Conservation (phyloP, 2,113 vertebrate species). For the Pardalotus punctatus region DNA sequence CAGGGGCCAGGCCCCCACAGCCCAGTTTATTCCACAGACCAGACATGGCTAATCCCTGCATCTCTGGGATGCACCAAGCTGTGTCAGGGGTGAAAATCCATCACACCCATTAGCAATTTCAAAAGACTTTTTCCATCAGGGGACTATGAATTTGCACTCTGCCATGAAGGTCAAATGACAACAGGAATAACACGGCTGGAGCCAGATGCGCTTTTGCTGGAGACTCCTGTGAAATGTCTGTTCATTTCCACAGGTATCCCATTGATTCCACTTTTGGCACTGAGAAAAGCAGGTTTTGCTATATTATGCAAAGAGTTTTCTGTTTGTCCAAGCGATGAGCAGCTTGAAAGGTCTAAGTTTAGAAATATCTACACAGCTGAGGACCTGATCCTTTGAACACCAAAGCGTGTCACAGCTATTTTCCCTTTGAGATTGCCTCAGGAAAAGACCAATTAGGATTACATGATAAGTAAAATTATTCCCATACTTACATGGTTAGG, state of each 20-base stretch:
- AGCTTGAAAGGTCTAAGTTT: not conserved
- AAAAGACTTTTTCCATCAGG: not conserved
- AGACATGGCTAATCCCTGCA: not conserved
- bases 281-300: not conserved
- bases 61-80: not conserved
- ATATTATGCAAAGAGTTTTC: not conserved
- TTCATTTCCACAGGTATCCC: not conserved
- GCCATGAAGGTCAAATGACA: not conserved
- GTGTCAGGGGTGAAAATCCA: not conserved
- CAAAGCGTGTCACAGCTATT: not conserved
- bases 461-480: not conserved
- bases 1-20: not conserved
- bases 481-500: not conserved
- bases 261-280: not conserved
- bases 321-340: not conserved
- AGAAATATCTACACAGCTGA: not conserved
- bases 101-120: not conserved
- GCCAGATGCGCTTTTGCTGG: not conserved
- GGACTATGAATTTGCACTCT: not conserved
- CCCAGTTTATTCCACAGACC: not conserved
- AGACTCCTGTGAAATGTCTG: not conserved
- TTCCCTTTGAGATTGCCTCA: not conserved
- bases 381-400: not conserved
- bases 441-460: conserved; percentile 37
- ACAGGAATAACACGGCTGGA: not conserved